Evolutionary conservation across 2,888 invertebrate species (phyloP).

Genomic region (Liposcelis brunnea): DNA sequence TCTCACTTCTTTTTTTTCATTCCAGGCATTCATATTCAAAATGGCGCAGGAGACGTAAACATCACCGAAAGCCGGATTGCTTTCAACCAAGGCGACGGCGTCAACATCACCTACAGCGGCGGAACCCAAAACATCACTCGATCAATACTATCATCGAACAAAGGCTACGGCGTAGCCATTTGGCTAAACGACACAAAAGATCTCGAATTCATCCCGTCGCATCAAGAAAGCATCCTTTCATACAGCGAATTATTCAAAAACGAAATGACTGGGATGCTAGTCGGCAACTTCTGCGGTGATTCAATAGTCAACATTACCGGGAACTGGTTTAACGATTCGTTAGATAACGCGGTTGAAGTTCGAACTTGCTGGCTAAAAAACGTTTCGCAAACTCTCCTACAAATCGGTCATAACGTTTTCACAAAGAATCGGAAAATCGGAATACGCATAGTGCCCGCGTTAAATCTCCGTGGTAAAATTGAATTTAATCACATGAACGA

Average conservation of each 20-base stretch:
- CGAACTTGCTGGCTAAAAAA: slow-evolving; percentile 61
- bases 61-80: slow-evolving; percentile 78
- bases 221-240: slow-evolving; percentile 73
- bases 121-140: slow-evolving; percentile 84
- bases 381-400: slow-evolving; percentile 37
- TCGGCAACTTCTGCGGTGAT: slow-evolving; percentile 78
- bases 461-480: slow-evolving; percentile 58
- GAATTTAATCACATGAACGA: slow-evolving; percentile 80
- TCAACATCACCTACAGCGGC: slow-evolving; percentile 90
- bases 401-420: slow-evolving; percentile 76
- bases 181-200: slow-evolving; percentile 75
- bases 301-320: slow-evolving; percentile 81
- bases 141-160: slow-evolving; percentile 70
- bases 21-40: slow-evolving; percentile 50
- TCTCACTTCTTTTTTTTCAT: too few relatives aligned
- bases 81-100: slow-evolving; percentile 82
- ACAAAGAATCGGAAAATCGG: slow-evolving; percentile 50
- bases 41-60: slow-evolving; percentile 87
- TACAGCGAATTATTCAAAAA: slow-evolving; percentile 78
- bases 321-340: slow-evolving; percentile 69
- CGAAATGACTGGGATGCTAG: slow-evolving; percentile 65
- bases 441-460: slow-evolving; percentile 60
- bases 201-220: slow-evolving; percentile 59
- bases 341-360: slow-evolving; percentile 61
- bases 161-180: slow-evolving; percentile 72